Evolutionary conservation across 2,888 invertebrate species (phyloP).

Genomic region (Lycocerus yunnanus): DNA sequence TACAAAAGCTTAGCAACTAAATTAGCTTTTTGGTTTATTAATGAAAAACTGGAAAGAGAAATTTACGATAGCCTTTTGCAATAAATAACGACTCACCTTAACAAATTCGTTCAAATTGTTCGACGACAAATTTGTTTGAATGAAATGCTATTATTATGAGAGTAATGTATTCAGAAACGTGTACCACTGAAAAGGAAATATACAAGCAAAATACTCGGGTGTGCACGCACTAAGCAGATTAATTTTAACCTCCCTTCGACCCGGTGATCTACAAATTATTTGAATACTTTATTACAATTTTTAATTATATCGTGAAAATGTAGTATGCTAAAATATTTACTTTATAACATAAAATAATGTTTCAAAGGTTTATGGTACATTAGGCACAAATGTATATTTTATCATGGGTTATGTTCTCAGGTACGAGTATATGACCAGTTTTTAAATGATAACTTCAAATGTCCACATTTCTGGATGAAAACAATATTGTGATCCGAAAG

Average conservation of each 20-base stretch:
- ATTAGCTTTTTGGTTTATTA: neutral
- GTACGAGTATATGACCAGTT: too few relatives aligned
- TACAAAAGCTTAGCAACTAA: neutral
- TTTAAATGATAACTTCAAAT: too few relatives aligned
- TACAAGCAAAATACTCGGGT: conserved; percentile 15
- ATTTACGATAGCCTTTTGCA: neutral
- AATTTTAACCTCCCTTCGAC: conserved; percentile 23
- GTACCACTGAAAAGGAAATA: conserved; percentile 8
- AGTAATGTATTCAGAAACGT: conserved; percentile 20
- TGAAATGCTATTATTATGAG: neutral
- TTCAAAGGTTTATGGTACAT: too few relatives aligned
- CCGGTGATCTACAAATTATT: conserved; percentile 23
- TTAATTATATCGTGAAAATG: too few relatives aligned
- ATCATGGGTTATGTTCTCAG: too few relatives aligned
- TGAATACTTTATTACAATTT: conserved; percentile 1
- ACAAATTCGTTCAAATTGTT: neutral
- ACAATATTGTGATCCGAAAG: too few relatives aligned
- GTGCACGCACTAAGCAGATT: conserved; percentile 19
- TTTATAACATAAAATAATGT: too few relatives aligned
- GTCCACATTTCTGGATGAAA: too few relatives aligned
- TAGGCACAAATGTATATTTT: too few relatives aligned
- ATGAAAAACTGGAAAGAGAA: neutral
- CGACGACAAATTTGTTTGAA: neutral
- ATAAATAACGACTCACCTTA: neutral
- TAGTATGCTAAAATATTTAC: too few relatives aligned